These are phyloP conservation scores for Phyllostomus hastatus DNA, from an alignment of 2,113 vertebrate genomes.

Conservation along the genomic window DNA sequence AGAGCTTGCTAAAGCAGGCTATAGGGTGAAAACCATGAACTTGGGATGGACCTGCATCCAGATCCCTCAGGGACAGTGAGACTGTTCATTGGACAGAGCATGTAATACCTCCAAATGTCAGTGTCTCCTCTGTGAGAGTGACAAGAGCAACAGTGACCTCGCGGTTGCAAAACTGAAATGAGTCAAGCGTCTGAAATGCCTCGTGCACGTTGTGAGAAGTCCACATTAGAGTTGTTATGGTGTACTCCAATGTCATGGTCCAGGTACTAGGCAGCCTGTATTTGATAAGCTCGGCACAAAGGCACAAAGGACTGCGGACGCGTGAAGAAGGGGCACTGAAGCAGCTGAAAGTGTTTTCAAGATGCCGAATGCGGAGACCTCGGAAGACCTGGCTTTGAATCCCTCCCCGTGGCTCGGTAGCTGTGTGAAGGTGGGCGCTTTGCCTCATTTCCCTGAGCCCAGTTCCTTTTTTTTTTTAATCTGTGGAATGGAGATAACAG, in stretches of 20 bases:
- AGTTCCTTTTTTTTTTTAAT: neutral
- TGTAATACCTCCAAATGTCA: neutral
- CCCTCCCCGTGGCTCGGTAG: neutral
- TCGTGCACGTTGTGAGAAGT: neutral
- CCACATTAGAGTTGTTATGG: neutral
- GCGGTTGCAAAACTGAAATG: neutral
- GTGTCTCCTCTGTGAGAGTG: neutral
- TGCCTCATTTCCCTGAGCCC: neutral
- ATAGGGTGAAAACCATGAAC: neutral
- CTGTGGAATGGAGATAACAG: neutral
- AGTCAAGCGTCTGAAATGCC: neutral
- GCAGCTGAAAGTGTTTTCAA: neutral
- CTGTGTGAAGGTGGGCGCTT: neutral
- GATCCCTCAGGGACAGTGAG: neutral
- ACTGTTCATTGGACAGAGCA: neutral
- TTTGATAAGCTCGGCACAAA: constrained; percentile 29
- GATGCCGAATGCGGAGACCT: neutral
- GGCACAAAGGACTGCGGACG: neutral
- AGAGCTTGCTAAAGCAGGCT: neutral
- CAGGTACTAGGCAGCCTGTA: neutral
- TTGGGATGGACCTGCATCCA: neutral
- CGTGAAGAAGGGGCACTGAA: neutral
- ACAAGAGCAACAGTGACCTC: neutral
- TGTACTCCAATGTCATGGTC: neutral
- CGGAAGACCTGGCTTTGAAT: neutral